Conservation (phyloP, 2,113 vertebrate genomes). For the Chlorocebus sabaeus region DNA sequence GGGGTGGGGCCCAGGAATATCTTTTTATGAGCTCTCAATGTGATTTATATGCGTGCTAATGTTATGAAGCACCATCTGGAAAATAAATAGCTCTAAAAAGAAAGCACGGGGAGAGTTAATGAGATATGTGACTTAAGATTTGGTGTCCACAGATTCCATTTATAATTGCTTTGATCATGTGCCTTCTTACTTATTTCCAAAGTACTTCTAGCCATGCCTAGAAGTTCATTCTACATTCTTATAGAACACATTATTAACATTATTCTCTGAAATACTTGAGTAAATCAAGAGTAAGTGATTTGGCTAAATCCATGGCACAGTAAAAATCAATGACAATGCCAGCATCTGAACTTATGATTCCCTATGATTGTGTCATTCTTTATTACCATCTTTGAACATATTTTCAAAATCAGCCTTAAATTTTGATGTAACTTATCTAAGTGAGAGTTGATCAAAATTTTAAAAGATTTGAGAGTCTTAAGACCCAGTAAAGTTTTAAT, state of each 20-base stretch:
- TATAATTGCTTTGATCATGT: constrained; percentile 15
- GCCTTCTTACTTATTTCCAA: background rate
- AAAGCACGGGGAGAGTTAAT: background rate
- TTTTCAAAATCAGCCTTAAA: background rate
- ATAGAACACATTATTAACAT: background rate
- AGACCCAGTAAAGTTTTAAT: background rate
- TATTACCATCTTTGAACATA: background rate
- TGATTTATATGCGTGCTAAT: background rate
- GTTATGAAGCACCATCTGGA: background rate
- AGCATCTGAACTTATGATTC: background rate
- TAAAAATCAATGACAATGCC: background rate
- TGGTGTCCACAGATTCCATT: background rate
- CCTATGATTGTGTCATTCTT: background rate
- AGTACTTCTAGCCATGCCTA: background rate
- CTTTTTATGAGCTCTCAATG: background rate
- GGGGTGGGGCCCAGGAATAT: background rate
- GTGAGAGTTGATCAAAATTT: background rate
- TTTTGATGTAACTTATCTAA: constrained; percentile 1
- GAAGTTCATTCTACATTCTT: background rate
- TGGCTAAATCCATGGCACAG: background rate
- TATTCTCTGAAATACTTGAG: constrained; percentile 12
- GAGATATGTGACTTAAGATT: background rate
- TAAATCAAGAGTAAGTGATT: background rate
- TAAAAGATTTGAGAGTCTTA: background rate
- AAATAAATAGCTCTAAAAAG: background rate